These are phyloP conservation scores for Drosophila meridiana DNA, from an alignment of 2,888 invertebrate genomes.

Conservation along the genomic window DNA sequence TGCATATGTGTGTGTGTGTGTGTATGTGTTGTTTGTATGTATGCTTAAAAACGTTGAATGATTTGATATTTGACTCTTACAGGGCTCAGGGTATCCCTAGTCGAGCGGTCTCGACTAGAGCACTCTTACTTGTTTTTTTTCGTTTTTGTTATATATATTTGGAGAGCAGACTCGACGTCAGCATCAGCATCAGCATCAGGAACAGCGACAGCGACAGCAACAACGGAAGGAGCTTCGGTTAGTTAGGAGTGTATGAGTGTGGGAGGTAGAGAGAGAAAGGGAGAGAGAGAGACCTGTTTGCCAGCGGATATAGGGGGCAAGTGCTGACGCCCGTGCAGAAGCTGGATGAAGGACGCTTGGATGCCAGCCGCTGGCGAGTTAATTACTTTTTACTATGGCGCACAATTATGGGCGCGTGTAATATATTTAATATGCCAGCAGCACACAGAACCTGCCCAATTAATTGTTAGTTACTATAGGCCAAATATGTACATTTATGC, in stretches of 20 bases:
- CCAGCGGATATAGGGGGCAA: constrained; percentile 11
- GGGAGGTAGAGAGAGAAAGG: constrained; percentile 20
- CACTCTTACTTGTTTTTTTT: not conserved
- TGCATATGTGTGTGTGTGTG: too few species aligned
- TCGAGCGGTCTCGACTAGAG: too few species aligned
- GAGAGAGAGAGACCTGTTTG: constrained; percentile 17
- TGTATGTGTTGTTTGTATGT: too few species aligned
- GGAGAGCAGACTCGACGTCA: constrained; percentile 18
- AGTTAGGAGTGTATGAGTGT: constrained; percentile 15
- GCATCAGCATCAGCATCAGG: constrained; percentile 1
- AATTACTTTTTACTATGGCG: constrained; percentile 73
- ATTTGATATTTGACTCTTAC: too few species aligned
- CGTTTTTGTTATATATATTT: constrained; percentile 18
- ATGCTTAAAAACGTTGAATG: too few species aligned
- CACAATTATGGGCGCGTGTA: constrained; percentile 58
- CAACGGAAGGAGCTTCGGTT: constrained; percentile 8
- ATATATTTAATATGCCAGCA: constrained; percentile 72
- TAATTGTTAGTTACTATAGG: constrained; percentile 65
- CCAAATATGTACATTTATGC: constrained; percentile 24
- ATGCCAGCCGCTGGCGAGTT: constrained; percentile 67
- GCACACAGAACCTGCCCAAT: constrained; percentile 48
- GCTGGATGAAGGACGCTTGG: constrained; percentile 28
- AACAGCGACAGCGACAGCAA: constrained; percentile 4
- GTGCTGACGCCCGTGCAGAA: constrained; percentile 6
- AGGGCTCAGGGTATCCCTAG: too few species aligned